Evolutionary conservation across 2,797 vertebrate genomes (phyloP).

Genomic region (Sciurus vulgaris): DNA sequence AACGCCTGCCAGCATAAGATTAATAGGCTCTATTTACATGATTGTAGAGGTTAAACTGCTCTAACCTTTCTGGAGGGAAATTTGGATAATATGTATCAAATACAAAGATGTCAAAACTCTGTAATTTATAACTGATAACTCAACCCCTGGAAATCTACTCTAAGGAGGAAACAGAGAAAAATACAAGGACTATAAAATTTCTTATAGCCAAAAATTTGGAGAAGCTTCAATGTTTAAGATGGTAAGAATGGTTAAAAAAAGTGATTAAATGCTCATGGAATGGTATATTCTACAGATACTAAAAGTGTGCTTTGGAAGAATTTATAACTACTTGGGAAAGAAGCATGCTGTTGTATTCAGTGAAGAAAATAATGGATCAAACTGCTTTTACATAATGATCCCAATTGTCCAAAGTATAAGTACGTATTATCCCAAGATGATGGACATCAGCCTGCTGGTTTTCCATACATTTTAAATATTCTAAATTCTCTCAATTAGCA

Average conservation of each 20-base stretch:
- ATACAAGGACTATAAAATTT: background rate
- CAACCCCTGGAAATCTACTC: background rate
- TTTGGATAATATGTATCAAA: background rate
- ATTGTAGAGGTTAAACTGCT: background rate
- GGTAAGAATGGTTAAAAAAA: background rate
- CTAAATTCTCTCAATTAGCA: background rate
- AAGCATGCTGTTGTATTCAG: background rate
- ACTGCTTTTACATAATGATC: background rate
- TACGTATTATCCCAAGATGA: background rate
- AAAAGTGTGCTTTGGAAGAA: background rate
- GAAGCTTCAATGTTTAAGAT: background rate
- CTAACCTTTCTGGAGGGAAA: background rate
- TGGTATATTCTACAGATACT: background rate
- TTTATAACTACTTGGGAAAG: background rate
- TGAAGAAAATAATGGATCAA: background rate
- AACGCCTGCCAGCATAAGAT: background rate
- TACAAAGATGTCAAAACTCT: background rate
- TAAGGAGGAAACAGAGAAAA: constrained; percentile 14
- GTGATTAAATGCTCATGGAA: background rate
- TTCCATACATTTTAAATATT: constrained; percentile 12
- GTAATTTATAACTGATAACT: background rate
- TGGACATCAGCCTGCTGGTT: background rate
- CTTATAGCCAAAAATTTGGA: background rate
- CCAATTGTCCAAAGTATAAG: background rate
- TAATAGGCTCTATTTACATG: background rate